A percentile compares a stretch with the other conserved stretches of the same genome.
Conservation (phyloP, 2,888 invertebrate species). For the Ganaspis brasiliensis region DNA sequence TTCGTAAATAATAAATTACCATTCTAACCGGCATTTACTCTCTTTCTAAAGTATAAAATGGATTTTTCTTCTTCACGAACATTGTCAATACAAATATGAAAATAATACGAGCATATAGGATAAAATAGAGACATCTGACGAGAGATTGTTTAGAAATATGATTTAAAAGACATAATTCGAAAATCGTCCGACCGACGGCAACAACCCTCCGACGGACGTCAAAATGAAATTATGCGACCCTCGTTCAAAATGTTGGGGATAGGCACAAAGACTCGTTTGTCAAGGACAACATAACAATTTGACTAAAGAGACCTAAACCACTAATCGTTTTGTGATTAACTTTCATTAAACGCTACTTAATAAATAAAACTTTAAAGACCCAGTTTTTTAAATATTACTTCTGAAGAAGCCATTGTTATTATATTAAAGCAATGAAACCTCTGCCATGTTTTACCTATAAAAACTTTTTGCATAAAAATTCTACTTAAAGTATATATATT, state of each 20-base stretch:
- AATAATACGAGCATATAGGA: constrained; percentile 43
- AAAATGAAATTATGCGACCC: constrained; percentile 81
- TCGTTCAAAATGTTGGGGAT: constrained; percentile 65
- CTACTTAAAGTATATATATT: no score
- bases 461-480: no score
- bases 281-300: constrained; percentile 76
- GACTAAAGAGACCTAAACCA: constrained; percentile 76
- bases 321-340: constrained; percentile 79
- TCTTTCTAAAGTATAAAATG: no score
- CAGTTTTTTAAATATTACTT: neutral
- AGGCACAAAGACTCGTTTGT: constrained; percentile 74
- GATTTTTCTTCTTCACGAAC: no score
- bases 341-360: constrained; percentile 78
- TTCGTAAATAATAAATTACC: no score
- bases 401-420: neutral
- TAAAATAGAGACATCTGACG: constrained; percentile 50
- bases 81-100: no score
- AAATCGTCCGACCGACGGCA: constrained; percentile 78
- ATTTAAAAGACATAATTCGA: constrained; percentile 80
- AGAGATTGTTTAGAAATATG: constrained; percentile 68
- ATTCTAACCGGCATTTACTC: no score
- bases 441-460: no score
- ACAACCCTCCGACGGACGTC: constrained; percentile 80
- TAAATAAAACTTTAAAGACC: constrained; percentile 64
- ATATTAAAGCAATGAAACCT: no score